Evolutionary conservation across 2,113 vertebrate genomes (phyloP), one percentile per base, ranked within the genome.

Genomic region (Megaceryle torquata): DNA sequence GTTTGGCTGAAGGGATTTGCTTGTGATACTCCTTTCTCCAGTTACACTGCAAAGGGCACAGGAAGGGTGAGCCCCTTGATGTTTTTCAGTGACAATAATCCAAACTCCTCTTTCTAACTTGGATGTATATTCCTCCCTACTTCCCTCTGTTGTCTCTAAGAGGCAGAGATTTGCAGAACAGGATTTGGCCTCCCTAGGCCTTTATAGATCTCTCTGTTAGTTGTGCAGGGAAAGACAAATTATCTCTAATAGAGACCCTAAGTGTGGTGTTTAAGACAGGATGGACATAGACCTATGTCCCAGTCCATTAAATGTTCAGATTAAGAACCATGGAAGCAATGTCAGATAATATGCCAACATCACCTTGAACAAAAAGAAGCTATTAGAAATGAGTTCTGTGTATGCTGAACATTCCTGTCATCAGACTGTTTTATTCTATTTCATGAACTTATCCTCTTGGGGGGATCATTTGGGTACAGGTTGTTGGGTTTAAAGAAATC

Each of bases 221-320:
- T 1, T 44, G 37, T 72, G 19, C 19, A 41, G 44, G 29, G 68
- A 56, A 74, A 48, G 13, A 20, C 10, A 74, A 24, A 8, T 21
- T 13, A 26, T 26, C 6, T 11, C 20, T 28, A 28, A 5, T 5
- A 43, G 18, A 70, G 7, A 21, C 16, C 19, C 6, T 12, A 2
- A 1, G 0, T 4, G 18, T 44, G 10, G 37, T 33, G 29, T 41
- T 75, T 28, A 35, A 31, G 9, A 16, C 8, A 41, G 25, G 14
- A 17, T 21, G 28, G 64, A 46, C 21, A n/a, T 29, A 76, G 29
- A 9, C 5, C 7, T 33, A 1, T 12, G 6, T 46, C 18, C 26
- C 26, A n/a, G 17, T 3, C 17, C 44, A 53, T 39, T 12, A 75
- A 70, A 67, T 2, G 35, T 15, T n/a, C 0, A 0, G 6, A 39